Evolutionary conservation across 2,797 vertebrate genomes (phyloP).

Genomic region (Argya squamiceps): DNA sequence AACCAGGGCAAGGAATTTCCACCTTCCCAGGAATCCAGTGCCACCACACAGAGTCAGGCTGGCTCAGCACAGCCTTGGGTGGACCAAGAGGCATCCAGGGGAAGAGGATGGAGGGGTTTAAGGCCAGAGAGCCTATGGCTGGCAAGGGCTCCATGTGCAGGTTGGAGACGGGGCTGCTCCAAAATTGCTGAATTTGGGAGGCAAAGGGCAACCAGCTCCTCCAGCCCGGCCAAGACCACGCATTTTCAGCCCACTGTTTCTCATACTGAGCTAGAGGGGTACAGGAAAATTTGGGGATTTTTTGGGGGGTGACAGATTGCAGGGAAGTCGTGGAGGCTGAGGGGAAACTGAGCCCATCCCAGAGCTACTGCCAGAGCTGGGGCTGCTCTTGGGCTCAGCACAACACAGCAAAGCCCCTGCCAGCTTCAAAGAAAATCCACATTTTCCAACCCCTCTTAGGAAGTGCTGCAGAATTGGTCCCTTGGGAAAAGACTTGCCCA

Average conservation of each 20-base stretch:
- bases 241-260: fast-evolving
- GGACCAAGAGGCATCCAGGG: fast-evolving
- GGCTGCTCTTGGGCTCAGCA: neutral
- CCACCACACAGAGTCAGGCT: fast-evolving
- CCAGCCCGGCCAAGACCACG: neutral
- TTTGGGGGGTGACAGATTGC: neutral
- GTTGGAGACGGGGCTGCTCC: neutral
- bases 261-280: neutral
- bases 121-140: fast-evolving
- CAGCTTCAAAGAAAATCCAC: neutral
- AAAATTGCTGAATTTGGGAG: neutral
- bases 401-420: neutral
- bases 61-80: fast-evolving
- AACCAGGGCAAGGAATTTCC: neutral
- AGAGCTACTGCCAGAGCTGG: neutral
- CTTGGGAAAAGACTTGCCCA: neutral
- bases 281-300: fast-evolving
- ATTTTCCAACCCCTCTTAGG: neutral
- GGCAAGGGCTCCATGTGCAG: fast-evolving
- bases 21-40: neutral
- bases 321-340: neutral
- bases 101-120: neutral
- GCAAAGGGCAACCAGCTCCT: neutral
- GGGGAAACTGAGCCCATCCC: neutral
- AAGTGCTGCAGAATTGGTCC: neutral